Conservation (phyloP, 1,140 invertebrate genomes). For the Bombus turneri region DNA sequence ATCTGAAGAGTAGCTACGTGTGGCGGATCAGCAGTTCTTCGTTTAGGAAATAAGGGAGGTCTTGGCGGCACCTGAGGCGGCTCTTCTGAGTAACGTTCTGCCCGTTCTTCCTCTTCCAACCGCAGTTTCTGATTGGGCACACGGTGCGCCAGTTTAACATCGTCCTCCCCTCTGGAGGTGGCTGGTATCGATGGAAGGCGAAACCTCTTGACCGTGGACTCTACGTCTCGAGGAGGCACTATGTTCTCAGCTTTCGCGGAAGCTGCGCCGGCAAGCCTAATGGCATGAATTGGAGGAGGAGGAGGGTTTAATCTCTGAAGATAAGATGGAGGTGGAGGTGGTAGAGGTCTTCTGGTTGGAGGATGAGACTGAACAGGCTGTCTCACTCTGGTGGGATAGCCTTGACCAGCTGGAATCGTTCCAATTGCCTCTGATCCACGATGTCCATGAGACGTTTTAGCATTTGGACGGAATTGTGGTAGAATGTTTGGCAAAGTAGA, state of each 20-base stretch:
- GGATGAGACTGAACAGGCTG: slow-evolving; percentile 53
- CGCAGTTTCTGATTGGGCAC: slow-evolving; percentile 62
- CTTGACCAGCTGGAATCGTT: slow-evolving; percentile 74
- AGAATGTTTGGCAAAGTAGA: slow-evolving; percentile 86
- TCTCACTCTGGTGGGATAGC: slow-evolving; percentile 55
- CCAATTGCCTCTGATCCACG: slow-evolving; percentile 77
- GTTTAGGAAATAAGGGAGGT: slow-evolving; percentile 77
- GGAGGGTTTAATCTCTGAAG: slow-evolving; percentile 82
- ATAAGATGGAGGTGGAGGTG: slow-evolving; percentile 62
- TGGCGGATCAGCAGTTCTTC: slow-evolving; percentile 71
- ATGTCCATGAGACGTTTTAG: slow-evolving; percentile 84
- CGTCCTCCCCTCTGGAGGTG: slow-evolving; percentile 29
- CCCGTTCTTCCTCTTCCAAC: slow-evolving; percentile 71
- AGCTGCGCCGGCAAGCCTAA: slow-evolving; percentile 36
- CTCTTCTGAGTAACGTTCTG: slow-evolving; percentile 77
- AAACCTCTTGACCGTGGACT: slow-evolving; percentile 53
- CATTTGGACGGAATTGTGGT: slow-evolving; percentile 88
- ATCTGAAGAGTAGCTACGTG: slow-evolving; percentile 85
- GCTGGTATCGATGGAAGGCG: slow-evolving; percentile 29
- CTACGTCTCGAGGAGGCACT: slow-evolving; percentile 27
- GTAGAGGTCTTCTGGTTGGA: slow-evolving; percentile 63
- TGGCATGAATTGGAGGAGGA: slow-evolving; percentile 75
- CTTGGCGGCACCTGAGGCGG: slow-evolving; percentile 80
- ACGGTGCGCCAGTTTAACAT: slow-evolving; percentile 21
- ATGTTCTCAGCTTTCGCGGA: slow-evolving; percentile 44